These are phyloP conservation scores for Bruchidius siliquastri DNA, from an alignment of 2,888 invertebrate species.

Conservation along the genomic window DNA sequence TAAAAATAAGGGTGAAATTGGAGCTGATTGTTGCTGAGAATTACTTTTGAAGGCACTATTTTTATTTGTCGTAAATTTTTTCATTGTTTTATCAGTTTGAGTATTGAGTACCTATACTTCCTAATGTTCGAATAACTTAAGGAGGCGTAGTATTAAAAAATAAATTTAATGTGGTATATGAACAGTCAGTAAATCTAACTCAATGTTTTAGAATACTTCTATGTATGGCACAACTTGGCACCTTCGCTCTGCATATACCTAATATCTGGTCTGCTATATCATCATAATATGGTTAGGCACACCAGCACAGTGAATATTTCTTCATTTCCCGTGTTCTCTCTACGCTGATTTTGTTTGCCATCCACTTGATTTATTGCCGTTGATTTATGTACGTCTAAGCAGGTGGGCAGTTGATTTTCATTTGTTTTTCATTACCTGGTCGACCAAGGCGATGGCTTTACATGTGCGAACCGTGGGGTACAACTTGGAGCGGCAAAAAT, in stretches of 20 bases:
- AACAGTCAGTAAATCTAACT: too few species aligned
- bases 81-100: too few species aligned
- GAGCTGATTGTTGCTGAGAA: too few species aligned
- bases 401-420: constrained; percentile 27
- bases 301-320: constrained; percentile 22
- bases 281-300: background rate
- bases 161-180: too few species aligned
- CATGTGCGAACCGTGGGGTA: background rate
- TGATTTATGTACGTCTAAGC: constrained; percentile 30
- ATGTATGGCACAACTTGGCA: too few species aligned
- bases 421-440: constrained; percentile 21
- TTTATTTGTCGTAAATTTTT: too few species aligned
- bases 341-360: constrained; percentile 29
- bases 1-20: too few species aligned
- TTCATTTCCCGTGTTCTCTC: constrained; percentile 16
- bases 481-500: background rate
- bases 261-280: background rate
- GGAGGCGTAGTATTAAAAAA: too few species aligned
- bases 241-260: background rate
- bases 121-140: too few species aligned
- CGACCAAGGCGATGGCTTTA: constrained; percentile 4
- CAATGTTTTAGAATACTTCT: too few species aligned
- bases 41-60: too few species aligned
- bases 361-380: constrained; percentile 26
- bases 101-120: too few species aligned